Evolutionary conservation across 2,888 invertebrate species (phyloP).

Genomic region (Sphinx pinastri): DNA sequence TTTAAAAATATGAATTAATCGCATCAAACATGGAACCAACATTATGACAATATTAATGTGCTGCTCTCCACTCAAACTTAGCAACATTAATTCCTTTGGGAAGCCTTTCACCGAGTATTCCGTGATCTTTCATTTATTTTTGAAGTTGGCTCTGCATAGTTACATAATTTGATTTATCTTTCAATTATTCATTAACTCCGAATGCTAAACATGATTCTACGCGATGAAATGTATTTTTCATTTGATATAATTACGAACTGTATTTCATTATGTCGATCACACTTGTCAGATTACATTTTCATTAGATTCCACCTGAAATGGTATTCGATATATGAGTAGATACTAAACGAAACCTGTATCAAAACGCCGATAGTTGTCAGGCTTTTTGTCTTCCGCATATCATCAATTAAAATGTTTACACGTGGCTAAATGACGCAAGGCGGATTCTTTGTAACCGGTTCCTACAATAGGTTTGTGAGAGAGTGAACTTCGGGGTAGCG

Average conservation of each 20-base stretch:
- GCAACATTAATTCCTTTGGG: background rate
- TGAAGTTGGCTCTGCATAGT: background rate
- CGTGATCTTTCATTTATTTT: background rate
- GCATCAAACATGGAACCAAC: background rate
- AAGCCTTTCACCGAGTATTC: too few species aligned
- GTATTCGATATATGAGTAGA: slow-evolving; percentile 48
- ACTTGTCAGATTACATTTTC: slow-evolving; percentile 28
- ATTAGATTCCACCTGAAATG: slow-evolving; percentile 40
- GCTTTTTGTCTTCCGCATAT: slow-evolving; percentile 77
- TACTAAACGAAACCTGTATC: slow-evolving; percentile 53
- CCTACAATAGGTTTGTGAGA: slow-evolving; percentile 70
- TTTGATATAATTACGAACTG: background rate
- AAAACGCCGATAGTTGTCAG: slow-evolving; percentile 62
- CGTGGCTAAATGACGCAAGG: slow-evolving; percentile 76
- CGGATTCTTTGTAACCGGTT: slow-evolving; percentile 76
- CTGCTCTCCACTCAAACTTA: background rate
- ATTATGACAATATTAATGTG: background rate
- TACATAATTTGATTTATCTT: background rate
- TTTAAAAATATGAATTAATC: too few species aligned
- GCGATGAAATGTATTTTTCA: background rate
- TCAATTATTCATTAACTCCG: background rate
- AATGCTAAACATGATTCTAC: too few species aligned
- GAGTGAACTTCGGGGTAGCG: slow-evolving; percentile 70
- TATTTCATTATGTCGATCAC: slow-evolving; percentile 11
- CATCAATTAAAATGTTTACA: slow-evolving; percentile 82